Base-by-base conservation (phyloP, 2,888 invertebrate genomes). In the Mellilla xanthometata region DNA sequence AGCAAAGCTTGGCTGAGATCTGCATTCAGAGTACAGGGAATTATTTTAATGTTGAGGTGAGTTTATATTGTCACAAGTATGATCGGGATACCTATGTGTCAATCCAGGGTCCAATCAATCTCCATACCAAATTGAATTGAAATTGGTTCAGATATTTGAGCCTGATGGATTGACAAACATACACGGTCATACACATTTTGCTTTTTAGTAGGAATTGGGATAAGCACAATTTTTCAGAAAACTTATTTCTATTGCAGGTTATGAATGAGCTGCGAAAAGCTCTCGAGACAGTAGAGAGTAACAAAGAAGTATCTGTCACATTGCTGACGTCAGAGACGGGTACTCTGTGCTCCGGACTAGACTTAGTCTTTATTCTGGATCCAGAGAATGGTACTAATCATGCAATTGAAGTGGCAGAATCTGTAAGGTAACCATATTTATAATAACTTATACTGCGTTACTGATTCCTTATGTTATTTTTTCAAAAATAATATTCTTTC, bases 311-410 rank as follows among this genome's bases (percentile, higher is more conserved):
- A 91, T 76, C 91, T 60, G 91, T 92, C 1, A 95, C 97, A 45
- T 83, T 95, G 54, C 73, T 98, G 12, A 94, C 93, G 35, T 95
- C 96, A 4, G 93, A 93, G 39, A 94, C 94, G 36, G 92, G 92
- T 32, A 92, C 93, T 30, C 94, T 97, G 68, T 97, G 96, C 72
- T 94, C 95, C 56, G 97, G 96, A 13, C 87, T 98, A 53, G 96
- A 98, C 79, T 92, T 97, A 44, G 92, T 92, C 43, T 91, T 92
- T 41, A 77, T 95, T 26, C 80, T 91, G 50, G 84, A 91, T 12
- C 89, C 93, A 59, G 80, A 90, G 28, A 93, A 93, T 24, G 91
- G 94, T 51, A 91, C 91, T 59, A 86, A 90, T 46, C 89, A 91
- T 59, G 95, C 95, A 11, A 86, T 91, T 55, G 92, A 94, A 69